Percentiles rank a stretch among this genome's conserved stretches.
Conservation (phyloP, 2,113 vertebrate species). For the Myrmophylax atrothorax region DNA sequence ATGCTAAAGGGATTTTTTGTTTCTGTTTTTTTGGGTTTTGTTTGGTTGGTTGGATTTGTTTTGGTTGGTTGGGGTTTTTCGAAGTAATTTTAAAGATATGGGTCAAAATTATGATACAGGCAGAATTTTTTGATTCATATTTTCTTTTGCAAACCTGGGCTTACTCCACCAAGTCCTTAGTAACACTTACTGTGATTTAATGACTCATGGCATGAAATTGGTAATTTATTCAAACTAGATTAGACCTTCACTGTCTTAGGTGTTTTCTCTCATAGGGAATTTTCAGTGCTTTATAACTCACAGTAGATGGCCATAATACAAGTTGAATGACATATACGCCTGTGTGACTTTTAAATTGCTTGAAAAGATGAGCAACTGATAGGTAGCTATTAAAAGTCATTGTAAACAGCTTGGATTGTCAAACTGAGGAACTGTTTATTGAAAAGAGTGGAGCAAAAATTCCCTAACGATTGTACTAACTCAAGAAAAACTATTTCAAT, state of each 20-base stretch:
- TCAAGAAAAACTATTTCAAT: conserved; percentile 24
- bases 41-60: background rate
- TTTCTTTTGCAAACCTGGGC: background rate
- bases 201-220: conserved; percentile 57
- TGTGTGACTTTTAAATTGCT: conserved; percentile 56
- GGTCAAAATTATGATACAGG: background rate
- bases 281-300: conserved; percentile 64
- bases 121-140: background rate
- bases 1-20: accelerated
- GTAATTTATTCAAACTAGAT: conserved; percentile 72
- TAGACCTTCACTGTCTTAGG: conserved; percentile 55
- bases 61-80: background rate
- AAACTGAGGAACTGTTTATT: conserved; percentile 14
- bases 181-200: background rate
- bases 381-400: conserved; percentile 45
- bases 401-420: conserved; percentile 33
- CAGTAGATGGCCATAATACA: conserved; percentile 56
- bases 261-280: conserved; percentile 67
- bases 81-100: background rate
- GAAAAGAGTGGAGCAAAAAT: conserved; percentile 14
- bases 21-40: background rate
- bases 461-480: conserved; percentile 23
- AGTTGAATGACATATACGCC: conserved; percentile 69
- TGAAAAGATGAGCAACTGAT: conserved; percentile 40
- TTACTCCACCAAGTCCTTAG: background rate